Percentiles rank a stretch among this genome's conserved stretches.
These are phyloP conservation scores for Euproctis similis DNA, from an alignment of 2,888 invertebrate genomes.

Conservation along the genomic window DNA sequence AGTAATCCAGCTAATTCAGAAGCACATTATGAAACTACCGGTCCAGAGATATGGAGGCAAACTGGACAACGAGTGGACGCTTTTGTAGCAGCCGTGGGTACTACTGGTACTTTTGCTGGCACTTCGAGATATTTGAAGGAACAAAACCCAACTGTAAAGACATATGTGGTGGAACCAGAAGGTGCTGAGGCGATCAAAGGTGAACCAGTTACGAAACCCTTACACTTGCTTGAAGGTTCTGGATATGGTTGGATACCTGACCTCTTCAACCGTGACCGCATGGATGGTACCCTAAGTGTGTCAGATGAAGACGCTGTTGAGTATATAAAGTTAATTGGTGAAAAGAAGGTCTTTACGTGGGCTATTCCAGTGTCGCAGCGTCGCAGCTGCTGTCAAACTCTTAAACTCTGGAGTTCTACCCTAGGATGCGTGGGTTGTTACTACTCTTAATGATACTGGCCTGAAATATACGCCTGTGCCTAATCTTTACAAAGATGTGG, in stretches of 20 bases:
- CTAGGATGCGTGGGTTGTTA: conserved; percentile 59
- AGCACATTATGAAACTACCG: conserved; percentile 58
- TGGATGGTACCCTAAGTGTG: conserved; percentile 57
- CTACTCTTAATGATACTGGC: conserved; percentile 54
- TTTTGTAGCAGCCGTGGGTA: conserved; percentile 60
- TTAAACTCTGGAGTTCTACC: conserved; percentile 52
- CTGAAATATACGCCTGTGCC: conserved; percentile 61
- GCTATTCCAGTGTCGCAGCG: conserved; percentile 66
- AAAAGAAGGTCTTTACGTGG: conserved; percentile 60
- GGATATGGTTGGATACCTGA: conserved; percentile 61
- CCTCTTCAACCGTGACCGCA: conserved; percentile 50
- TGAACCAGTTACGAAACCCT: conserved; percentile 52
- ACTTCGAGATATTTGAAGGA: conserved; percentile 59
- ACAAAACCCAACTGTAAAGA: conserved; percentile 43
- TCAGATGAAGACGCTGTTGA: conserved; percentile 54
- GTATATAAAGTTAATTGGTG: conserved; percentile 51
- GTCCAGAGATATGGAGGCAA: conserved; percentile 67
- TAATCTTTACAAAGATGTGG: conserved; percentile 18
- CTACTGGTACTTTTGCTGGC: conserved; percentile 59
- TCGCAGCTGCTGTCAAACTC: conserved; percentile 60
- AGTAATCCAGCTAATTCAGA: conserved; percentile 46
- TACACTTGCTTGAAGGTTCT: conserved; percentile 63
- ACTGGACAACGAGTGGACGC: conserved; percentile 60
- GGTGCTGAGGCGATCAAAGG: conserved; percentile 63
- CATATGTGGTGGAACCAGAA: conserved; percentile 57